These are phyloP conservation scores for Schizothorax lantsangensis DNA, from an alignment of 2,797 vertebrate species.

Conservation along the genomic window DNA sequence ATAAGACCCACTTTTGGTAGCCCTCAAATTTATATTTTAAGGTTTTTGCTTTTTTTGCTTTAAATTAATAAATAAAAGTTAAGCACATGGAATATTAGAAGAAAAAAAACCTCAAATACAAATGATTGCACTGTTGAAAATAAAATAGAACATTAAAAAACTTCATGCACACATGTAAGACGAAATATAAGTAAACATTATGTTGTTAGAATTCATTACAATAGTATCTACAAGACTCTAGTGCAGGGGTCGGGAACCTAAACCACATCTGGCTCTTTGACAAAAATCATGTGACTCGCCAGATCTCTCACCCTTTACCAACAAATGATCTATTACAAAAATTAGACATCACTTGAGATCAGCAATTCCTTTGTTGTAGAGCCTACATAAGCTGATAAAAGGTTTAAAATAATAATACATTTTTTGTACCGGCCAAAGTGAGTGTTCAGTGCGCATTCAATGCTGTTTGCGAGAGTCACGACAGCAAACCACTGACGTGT, in stretches of 20 bases:
- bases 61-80: not conserved
- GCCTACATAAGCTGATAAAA: too few relatives aligned
- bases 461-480: too few relatives aligned
- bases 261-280: too few relatives aligned
- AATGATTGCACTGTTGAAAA: conserved; percentile 10
- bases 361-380: too few relatives aligned
- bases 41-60: not conserved
- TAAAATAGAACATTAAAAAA: not conserved
- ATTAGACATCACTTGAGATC: too few relatives aligned
- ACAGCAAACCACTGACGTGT: too few relatives aligned
- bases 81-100: not conserved
- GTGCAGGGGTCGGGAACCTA: too few relatives aligned
- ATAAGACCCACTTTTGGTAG: not conserved
- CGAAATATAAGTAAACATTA: conserved; percentile 15
- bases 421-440: too few relatives aligned
- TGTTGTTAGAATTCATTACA: conserved; percentile 30
- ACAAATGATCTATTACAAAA: too few relatives aligned
- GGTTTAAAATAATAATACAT: too few relatives aligned
- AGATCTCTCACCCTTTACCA: too few relatives aligned
- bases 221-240: not conserved
- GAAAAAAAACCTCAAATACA: not conserved
- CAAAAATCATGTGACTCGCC: too few relatives aligned
- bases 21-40: conserved; percentile 24
- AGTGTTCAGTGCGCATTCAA: not conserved
- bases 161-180: not conserved